Evolutionary conservation across 2,113 vertebrate species (phyloP), one percentile per base, ranked within the genome.

Genomic region (Labrus mixtus): DNA sequence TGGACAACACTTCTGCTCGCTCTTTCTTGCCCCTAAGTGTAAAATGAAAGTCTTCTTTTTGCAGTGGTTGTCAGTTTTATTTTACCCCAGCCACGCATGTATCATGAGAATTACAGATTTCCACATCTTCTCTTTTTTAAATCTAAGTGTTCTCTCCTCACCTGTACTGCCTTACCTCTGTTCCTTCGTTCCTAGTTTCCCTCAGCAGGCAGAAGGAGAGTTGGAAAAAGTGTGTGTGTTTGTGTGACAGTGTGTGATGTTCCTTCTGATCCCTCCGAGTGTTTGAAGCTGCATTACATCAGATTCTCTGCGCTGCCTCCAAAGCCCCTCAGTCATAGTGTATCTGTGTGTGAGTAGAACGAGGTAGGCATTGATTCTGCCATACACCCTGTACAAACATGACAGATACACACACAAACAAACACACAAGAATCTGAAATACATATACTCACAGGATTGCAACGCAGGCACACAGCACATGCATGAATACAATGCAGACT

Each of bases 211-310:
- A 76, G 72, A 89, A 76, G 75, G 37, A 73, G 39, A 68, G 66
- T 68, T 75, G 45, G 68, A 83, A 73, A 78, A 54, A 56, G 48
- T 63, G 64, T 82, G 57, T 75, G 45, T 37, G 25, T 23, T 50
- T 65, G 11, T 23, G 22, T 43, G 74, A 77, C 70, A 62, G 57
- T 81, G 74, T 89, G 73, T 84, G 88, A 80, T 85, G 80, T 82
- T 87, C 39, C 74, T 57, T 90, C 65, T 87, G 79, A 89, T 88
- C 81, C 68, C 50, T 81, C 43, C 6, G 57, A 70, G 68, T 89
- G 76, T 93, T 90, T 91, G 79, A 91, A 88, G 84, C 69, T 76
- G 74, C 81, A 87, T 92, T 91, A 90, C 87, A 88, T 89, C 87
- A 90, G 78, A 73, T 73, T 80, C 58, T 73, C 71, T 63, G 41